A percentile compares a stretch with the other conserved stretches of the same genome.
Evolutionary conservation across 2,113 vertebrate genomes (phyloP).

Genomic region (Oreotragus oreotragus): DNA sequence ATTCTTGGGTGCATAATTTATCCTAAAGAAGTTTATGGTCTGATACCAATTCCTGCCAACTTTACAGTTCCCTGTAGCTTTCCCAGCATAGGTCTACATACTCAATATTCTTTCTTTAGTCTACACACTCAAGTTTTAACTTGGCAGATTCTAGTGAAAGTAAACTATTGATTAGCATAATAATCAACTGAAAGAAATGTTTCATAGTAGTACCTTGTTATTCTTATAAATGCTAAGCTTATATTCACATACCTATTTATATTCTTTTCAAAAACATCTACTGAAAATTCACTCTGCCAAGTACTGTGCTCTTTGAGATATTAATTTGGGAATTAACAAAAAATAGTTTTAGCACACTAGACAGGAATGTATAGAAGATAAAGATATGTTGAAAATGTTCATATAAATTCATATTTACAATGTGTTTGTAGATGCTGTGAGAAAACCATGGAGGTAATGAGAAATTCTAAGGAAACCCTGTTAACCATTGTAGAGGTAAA

Average conservation of each 20-base stretch:
- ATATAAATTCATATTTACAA: not conserved
- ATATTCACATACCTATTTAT: not conserved
- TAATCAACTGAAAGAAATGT: not conserved
- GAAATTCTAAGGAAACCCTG: conserved; percentile 93
- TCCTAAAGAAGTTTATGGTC: not conserved
- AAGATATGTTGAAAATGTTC: not conserved
- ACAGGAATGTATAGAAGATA: not conserved
- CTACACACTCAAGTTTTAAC: not conserved
- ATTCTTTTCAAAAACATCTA: conserved; percentile 6
- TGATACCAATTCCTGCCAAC: not conserved
- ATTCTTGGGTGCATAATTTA: not conserved
- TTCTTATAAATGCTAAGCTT: not conserved
- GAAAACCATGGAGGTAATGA: conserved; percentile 98
- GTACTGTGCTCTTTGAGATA: not conserved
- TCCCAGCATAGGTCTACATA: not conserved
- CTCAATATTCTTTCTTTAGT: not conserved
- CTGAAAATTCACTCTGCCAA: not conserved
- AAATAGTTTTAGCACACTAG: not conserved
- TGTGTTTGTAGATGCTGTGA: conserved; percentile 92
- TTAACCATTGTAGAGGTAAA: conserved; percentile 96
- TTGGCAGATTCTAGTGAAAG: too few species aligned
- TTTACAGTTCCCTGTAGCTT: not conserved
- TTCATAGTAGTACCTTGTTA: not conserved
- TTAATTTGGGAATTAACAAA: not conserved
- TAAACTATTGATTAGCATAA: not conserved